phyloP scores from a whole-genome alignment of 2,797 vertebrate species.

The Xenentodon cancila region DNA sequence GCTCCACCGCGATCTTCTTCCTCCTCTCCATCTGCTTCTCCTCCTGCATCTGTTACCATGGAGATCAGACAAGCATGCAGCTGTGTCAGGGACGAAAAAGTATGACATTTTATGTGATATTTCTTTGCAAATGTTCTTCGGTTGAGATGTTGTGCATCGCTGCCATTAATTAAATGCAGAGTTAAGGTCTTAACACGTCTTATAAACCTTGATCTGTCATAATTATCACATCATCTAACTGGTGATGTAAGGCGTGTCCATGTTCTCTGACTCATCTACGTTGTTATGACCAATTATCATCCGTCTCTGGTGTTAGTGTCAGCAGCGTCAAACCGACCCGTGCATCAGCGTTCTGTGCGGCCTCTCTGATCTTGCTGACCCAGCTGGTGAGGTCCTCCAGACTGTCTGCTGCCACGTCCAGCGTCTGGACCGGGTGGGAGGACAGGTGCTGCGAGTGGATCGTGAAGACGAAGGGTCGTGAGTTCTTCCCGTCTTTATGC shows the following conservation, averaged over 20 bases:
- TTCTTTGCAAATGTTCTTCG: too few relatives aligned
- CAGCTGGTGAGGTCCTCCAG: constrained; percentile 91
- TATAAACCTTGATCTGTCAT: too few relatives aligned
- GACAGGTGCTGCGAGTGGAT: constrained; percentile 87
- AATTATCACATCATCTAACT: too few relatives aligned
- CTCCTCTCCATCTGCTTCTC: constrained; percentile 98
- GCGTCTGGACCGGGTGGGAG: constrained; percentile 75
- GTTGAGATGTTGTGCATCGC: too few relatives aligned
- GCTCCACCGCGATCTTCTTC: constrained; percentile 96
- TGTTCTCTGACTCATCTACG: too few relatives aligned
- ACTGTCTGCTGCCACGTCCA: constrained; percentile 90
- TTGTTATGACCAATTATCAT: too few relatives aligned
- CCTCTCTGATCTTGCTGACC: constrained; percentile 93
- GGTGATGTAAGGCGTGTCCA: too few relatives aligned
- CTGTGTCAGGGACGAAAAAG: too few relatives aligned
- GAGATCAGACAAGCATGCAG: constrained; percentile 7
- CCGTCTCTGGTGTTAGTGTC: background rate
- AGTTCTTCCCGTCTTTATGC: constrained; percentile 92
- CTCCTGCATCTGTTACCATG: constrained; percentile 87
- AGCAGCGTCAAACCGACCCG: constrained; percentile 78
- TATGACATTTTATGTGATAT: too few relatives aligned
- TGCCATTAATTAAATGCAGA: too few relatives aligned
- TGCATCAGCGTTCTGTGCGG: constrained; percentile 92
- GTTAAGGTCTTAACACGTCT: too few relatives aligned
- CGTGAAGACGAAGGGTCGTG: constrained; percentile 88